Base-by-base conservation (phyloP, 2,797 vertebrate genomes). In the Fistularia commersonii region DNA sequence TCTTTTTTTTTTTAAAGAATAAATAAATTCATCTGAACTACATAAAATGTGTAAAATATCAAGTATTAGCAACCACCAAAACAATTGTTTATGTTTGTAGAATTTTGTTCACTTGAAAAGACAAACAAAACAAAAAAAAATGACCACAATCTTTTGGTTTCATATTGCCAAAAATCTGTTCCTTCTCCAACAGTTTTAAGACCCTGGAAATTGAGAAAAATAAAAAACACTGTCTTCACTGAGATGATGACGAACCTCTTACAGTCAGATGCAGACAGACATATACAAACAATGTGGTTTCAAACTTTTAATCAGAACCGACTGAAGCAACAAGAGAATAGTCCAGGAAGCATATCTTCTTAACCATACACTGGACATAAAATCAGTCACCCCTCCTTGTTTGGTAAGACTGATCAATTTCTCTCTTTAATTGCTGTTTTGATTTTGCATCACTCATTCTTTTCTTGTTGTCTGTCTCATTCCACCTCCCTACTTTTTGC, bases 191-290 rank as follows among this genome's bases (percentile, higher is more conserved):
- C 23, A 23, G 23, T 23, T 23, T 23, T 23, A 23, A 23, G 23
- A 23, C 23, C 23, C 45, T 41, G 23, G 64, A 58, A 76, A 71
- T n/a, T 40, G 14, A 73, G 40, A 23, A 23, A 2, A 23, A 73
- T 38, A 23, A 23, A 2, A 23, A 57, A 49, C 13, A 61, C 56
- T 51, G 58, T 61, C 51, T 54, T 64, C 37, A 32, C 38, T 11
- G 35, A 53, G 47, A 61, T 61, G 61, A 49, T 76, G 61, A 77
- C 72, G 82, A 80, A 71, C 58, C 50, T 43, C 45, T 49, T 57
- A 13, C 48, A 59, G 48, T 38, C 32, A 3, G 64, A 66, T 39
- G 1, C 55, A 68, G 69, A 52, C 48, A 23, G 68, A 76, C 57
- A 64, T 45, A 14, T 66, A 35, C 48, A 54, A 50, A 59, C 41